Evolutionary conservation across 2,113 vertebrate genomes (phyloP), one percentile per base, ranked within the genome.

Genomic region (Pomatorhinus ruficollis): DNA sequence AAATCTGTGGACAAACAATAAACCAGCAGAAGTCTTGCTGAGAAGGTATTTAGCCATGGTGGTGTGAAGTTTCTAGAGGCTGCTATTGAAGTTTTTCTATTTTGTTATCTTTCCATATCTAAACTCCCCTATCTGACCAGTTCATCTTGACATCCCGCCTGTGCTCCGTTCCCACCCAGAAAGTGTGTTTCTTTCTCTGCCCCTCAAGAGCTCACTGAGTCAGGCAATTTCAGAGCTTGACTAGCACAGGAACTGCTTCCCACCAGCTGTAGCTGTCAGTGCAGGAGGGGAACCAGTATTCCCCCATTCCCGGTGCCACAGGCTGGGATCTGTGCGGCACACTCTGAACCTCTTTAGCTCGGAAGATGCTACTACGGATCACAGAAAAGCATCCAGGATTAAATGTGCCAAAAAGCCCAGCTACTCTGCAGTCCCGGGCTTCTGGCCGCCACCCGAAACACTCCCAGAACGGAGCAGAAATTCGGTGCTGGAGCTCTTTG

Each of bases 361-460:
- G 6, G 12, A 5, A 16, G 45, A 12, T 7, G 28, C n/a, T 28
- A 1, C 20, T 11, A 2, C 0, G 3, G 37, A 27, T 11, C 19
- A 35, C 10, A 24, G 8, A 6, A 57, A 60, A 74, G 33, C 0
- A 1, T 1, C 21, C 35, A 5, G 22, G 12, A 25, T 6, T 35
- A 21, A 27, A 16, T 1, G 20, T n/a, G 14, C n/a, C 44, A 2
- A 5, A 37, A 52, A 27, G 28, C 8, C 24, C 47, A 5, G 17
- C 0, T 0, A 3, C 8, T 70, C 42, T 7, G 27, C 33, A 10
- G 28, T 4, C 16, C 18, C 3, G 0, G 9, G 30, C 6, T 19
- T 15, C 3, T 1, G 23, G 64, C n/a, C 14, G 4, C 56, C 23
- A 0, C 60, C 50, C 3, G 21, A 4, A 14, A 11, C 14, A 9